Conservation (phyloP, 1,140 invertebrate species). For the Calycopis cecrops region DNA sequence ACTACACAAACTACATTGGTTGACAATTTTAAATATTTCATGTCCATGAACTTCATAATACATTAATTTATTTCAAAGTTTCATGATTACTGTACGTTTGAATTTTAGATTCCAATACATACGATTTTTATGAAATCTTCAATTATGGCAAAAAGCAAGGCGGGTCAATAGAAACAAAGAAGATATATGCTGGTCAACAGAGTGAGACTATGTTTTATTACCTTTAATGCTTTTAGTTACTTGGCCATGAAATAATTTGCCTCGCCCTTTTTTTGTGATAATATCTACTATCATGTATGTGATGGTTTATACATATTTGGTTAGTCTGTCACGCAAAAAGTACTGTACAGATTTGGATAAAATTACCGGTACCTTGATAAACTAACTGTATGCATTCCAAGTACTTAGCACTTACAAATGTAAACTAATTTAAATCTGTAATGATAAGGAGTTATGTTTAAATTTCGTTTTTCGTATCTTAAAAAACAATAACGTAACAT, state of each 20-base stretch:
- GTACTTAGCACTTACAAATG: no score
- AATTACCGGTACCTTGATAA: no score
- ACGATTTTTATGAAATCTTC: constrained; percentile 36
- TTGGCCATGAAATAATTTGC: not conserved
- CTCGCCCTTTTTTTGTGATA: not conserved
- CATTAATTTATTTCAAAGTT: not conserved
- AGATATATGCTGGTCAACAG: constrained; percentile 30
- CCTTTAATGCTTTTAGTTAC: constrained; percentile 8
- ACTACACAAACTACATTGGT: no score
- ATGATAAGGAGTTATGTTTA: no score
- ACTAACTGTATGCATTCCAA: no score
- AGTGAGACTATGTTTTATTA: constrained; percentile 19
- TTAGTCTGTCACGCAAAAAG: not conserved
- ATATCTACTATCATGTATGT: not conserved
- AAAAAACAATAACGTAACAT: no score
- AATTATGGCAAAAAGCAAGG: constrained; percentile 47
- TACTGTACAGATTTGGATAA: no score
- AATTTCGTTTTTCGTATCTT: no score
- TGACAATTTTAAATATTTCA: not conserved
- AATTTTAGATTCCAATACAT: constrained; percentile 15
- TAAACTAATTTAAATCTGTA: no score
- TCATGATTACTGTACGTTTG: not conserved
- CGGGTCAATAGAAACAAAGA: constrained; percentile 30
- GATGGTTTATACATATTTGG: no score
- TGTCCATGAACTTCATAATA: not conserved